A percentile compares a stretch with the other conserved stretches of the same genome.
These are phyloP conservation scores for Eulemur rubriventer DNA, from an alignment of 2,797 vertebrate species.

Conservation along the genomic window DNA sequence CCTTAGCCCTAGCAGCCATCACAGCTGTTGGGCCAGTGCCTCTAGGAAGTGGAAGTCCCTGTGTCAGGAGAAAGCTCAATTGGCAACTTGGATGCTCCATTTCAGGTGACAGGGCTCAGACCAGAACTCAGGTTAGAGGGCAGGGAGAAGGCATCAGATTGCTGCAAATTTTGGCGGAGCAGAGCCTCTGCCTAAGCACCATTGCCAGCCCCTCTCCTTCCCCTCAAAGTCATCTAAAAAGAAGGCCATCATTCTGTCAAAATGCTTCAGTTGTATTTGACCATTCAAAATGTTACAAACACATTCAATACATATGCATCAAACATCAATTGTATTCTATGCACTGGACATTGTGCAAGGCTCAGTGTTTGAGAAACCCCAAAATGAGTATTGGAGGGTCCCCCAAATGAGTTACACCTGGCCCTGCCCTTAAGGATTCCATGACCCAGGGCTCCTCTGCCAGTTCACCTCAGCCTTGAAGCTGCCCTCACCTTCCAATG, in stretches of 20 bases:
- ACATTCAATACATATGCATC: not conserved
- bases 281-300: not conserved
- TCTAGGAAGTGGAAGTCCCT: not conserved
- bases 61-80: not conserved
- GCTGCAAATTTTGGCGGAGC: not conserved
- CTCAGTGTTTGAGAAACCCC: not conserved
- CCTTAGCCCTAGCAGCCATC: not conserved
- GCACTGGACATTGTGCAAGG: not conserved
- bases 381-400: not conserved
- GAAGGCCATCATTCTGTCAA: not conserved
- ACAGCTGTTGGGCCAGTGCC: not conserved
- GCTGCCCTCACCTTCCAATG: not conserved
- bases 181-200: not conserved
- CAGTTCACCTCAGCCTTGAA: not conserved
- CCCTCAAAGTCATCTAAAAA: not conserved
- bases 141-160: not conserved
- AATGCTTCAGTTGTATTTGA: not conserved
- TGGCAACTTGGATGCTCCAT: not conserved
- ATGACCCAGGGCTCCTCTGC: not conserved
- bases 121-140: not conserved
- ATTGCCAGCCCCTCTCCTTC: not conserved
- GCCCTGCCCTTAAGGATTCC: not conserved
- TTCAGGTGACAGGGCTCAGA: not conserved
- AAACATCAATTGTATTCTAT: not conserved
- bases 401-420: not conserved